Evolutionary conservation across 2,797 vertebrate genomes (phyloP).

Genomic region (Poeciliopsis paucimaculata): DNA sequence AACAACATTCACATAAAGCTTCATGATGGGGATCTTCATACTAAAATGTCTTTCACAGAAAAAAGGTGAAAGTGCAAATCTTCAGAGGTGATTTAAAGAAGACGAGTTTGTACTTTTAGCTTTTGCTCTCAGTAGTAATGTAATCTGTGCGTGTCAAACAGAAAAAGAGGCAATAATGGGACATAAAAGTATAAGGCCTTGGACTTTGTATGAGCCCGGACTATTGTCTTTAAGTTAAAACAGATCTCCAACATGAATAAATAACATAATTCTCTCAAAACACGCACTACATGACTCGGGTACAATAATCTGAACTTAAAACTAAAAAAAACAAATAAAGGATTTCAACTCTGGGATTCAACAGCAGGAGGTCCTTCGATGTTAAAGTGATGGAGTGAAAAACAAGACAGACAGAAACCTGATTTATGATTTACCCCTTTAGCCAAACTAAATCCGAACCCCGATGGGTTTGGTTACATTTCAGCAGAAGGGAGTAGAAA

Average conservation of each 20-base stretch:
- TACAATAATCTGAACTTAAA: neutral
- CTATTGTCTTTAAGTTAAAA: constrained; percentile 21
- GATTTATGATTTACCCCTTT: neutral
- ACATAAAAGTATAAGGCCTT: neutral
- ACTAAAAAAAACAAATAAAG: neutral
- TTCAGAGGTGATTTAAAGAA: constrained; percentile 2
- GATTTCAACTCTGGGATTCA: neutral
- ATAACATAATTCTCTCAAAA: constrained; percentile 64
- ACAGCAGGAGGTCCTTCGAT: neutral
- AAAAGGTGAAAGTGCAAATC: constrained; percentile 57
- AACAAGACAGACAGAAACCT: neutral
- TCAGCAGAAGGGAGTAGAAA: neutral
- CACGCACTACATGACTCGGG: constrained; percentile 5
- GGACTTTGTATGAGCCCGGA: neutral
- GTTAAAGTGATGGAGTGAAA: neutral
- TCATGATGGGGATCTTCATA: neutral
- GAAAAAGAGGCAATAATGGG: neutral
- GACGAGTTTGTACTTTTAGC: neutral
- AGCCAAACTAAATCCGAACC: neutral
- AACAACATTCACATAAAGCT: constrained; percentile 40
- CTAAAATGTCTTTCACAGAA: neutral
- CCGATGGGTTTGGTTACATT: neutral
- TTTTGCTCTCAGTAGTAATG: constrained; percentile 25
- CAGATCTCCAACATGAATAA: constrained; percentile 30
- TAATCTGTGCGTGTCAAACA: neutral